These are phyloP conservation scores for Drosophila nasuta DNA, from an alignment of 1,140 invertebrate genomes.

Conservation along the genomic window DNA sequence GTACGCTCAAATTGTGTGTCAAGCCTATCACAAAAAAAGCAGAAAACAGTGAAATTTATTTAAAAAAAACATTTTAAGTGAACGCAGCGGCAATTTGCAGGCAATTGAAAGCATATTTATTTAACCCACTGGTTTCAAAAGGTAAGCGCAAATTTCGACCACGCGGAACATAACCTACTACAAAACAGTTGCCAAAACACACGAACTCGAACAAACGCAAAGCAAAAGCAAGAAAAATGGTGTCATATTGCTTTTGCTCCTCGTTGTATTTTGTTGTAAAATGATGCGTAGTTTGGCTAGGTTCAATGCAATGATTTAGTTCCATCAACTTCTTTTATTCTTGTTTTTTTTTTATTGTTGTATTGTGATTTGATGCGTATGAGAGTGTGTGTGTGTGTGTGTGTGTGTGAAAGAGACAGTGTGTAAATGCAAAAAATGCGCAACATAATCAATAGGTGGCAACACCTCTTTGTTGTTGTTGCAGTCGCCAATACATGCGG, in stretches of 20 bases:
- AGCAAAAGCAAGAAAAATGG: constrained; percentile 58
- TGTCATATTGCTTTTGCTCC: constrained; percentile 56
- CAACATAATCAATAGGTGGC: constrained; percentile 60
- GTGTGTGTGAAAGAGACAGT: constrained; percentile 3
- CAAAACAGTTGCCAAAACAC: constrained; percentile 68
- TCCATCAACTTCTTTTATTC: background rate
- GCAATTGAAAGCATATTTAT: constrained; percentile 43
- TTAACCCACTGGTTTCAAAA: constrained; percentile 59
- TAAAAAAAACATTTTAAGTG: constrained; percentile 24
- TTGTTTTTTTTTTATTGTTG: constrained; percentile 30
- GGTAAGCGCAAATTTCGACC: constrained; percentile 63
- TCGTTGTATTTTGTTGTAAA: constrained; percentile 27
- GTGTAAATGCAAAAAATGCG: constrained; percentile 47
- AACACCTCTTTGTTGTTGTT: constrained; percentile 41
- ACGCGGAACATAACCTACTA: constrained; percentile 83
- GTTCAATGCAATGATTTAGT: background rate
- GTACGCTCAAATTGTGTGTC: constrained; percentile 51
- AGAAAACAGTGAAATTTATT: constrained; percentile 20
- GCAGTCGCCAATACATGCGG: constrained; percentile 36
- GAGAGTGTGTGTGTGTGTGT: constrained; percentile 9
- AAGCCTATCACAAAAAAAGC: constrained; percentile 50
- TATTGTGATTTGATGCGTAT: constrained; percentile 32
- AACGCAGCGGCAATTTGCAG: constrained; percentile 37
- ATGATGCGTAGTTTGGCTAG: constrained; percentile 22
- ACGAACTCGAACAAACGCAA: background rate